These are phyloP conservation scores for Champsocephalus gunnari DNA, from an alignment of 2,797 vertebrate genomes.

Conservation along the genomic window DNA sequence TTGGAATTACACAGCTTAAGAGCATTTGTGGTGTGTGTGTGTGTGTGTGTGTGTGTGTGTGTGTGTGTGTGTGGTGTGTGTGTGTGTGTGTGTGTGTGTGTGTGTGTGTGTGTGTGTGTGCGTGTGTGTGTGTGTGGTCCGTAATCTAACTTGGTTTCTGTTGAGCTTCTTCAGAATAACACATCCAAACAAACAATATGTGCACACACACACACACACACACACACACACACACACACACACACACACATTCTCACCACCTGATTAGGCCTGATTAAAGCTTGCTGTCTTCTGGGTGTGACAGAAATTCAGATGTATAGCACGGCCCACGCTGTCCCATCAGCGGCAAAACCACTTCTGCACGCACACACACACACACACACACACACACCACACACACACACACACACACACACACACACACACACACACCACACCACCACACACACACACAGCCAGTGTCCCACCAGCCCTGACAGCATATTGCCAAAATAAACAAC, in stretches of 20 bases:
- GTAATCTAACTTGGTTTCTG: conserved; percentile 49
- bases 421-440: background rate
- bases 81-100: too few species aligned
- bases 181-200: conserved; percentile 11
- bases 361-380: conserved; percentile 9
- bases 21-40: background rate
- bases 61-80: too few species aligned
- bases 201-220: conserved; percentile 17
- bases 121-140: background rate
- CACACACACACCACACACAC: background rate
- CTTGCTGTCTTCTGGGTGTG: conserved; percentile 26
- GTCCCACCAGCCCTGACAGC: conserved; percentile 54
- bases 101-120: too few species aligned
- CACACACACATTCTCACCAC: conserved; percentile 29
- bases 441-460: conserved; percentile 16
- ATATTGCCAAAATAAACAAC: conserved; percentile 78
- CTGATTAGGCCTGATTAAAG: conserved; percentile 64
- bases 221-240: conserved; percentile 26
- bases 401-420: too few species aligned
- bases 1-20: conserved; percentile 14
- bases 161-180: conserved; percentile 38
- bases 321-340: conserved; percentile 2
- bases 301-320: conserved; percentile 52
- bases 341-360: background rate
- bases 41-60: too few species aligned